These are phyloP conservation scores for Caerostris darwini DNA, from an alignment of 1,140 invertebrate species.

Conservation along the genomic window DNA sequence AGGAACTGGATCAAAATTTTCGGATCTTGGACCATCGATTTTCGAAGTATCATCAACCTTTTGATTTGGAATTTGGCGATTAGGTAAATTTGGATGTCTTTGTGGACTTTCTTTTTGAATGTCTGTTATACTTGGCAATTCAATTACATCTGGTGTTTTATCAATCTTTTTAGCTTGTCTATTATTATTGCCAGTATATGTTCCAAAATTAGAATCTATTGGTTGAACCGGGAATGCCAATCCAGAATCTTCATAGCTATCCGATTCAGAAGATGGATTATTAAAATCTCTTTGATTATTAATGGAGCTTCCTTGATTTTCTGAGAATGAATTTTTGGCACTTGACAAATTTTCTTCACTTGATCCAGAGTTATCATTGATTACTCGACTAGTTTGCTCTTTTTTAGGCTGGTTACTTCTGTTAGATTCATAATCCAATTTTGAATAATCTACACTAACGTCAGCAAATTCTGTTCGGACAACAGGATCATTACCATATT, in stretches of 20 bases:
- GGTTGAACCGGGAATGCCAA: slow-evolving; percentile 62
- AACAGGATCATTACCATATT: neutral
- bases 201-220: slow-evolving; percentile 54
- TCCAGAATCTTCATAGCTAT: neutral
- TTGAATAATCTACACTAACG: neutral
- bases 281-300: neutral
- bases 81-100: slow-evolving; percentile 78
- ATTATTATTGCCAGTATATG: slow-evolving; percentile 45
- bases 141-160: slow-evolving; percentile 24
- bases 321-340: slow-evolving; percentile 58
- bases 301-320: neutral
- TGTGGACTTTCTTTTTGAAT: slow-evolving; percentile 59
- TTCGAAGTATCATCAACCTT: neutral
- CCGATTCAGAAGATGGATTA: neutral
- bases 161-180: slow-evolving; percentile 66
- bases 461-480: neutral
- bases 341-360: neutral
- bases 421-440: neutral
- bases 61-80: slow-evolving; percentile 23
- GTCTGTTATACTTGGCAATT: slow-evolving; percentile 34
- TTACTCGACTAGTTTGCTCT: slow-evolving; percentile 38
- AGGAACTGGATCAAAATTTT: neutral
- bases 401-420: slow-evolving; percentile 13
- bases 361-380: neutral
- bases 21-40: neutral